These are phyloP conservation scores for Leptocoma aspasia DNA, from an alignment of 2,113 vertebrate species.

Conservation along the genomic window DNA sequence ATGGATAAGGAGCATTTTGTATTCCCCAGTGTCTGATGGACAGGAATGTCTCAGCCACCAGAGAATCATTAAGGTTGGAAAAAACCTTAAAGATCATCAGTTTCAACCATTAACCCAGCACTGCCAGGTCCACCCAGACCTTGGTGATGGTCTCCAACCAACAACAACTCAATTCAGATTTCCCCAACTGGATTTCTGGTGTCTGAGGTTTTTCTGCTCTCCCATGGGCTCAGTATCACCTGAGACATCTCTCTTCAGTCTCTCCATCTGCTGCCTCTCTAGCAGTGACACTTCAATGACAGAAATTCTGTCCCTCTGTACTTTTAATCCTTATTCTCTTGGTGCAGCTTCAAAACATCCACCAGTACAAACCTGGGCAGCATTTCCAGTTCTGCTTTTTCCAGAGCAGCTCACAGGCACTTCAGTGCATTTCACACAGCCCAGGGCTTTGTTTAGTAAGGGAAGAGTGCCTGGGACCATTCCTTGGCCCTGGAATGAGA, in stretches of 20 bases:
- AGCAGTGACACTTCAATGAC: neutral
- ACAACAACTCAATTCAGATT: neutral
- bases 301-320: rapidly evolving
- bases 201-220: neutral
- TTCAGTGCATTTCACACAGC: neutral
- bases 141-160: neutral
- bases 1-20: neutral
- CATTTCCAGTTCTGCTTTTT: neutral
- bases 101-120: neutral
- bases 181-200: neutral
- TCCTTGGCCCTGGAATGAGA: neutral
- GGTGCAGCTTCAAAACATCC: neutral
- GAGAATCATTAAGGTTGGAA: neutral
- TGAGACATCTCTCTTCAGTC: neutral
- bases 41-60: neutral
- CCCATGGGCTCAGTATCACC: neutral
- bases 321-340: neutral
- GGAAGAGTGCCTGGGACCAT: neutral
- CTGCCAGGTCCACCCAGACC: neutral
- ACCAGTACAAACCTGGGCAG: neutral
- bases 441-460: neutral
- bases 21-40: neutral
- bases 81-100: neutral
- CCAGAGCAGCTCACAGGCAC: neutral
- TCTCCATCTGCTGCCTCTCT: neutral